Evolutionary conservation across 2,888 invertebrate species (phyloP), one percentile per base, ranked within the genome.

Genomic region (Trilocha varians): DNA sequence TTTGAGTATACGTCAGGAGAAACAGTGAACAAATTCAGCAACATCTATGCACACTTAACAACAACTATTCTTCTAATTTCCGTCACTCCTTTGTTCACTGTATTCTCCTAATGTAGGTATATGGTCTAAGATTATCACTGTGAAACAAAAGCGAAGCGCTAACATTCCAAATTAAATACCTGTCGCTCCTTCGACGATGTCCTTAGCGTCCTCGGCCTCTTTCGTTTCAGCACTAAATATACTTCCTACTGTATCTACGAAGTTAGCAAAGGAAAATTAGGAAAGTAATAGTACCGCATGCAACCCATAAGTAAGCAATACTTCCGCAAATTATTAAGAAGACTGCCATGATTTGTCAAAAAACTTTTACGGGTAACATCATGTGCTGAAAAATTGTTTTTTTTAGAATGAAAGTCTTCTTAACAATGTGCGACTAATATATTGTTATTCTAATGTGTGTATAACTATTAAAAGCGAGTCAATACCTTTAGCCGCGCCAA

Each of bases 401-500:
- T n/a, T n/a, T n/a, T n/a, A n/a, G n/a, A n/a, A n/a, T n/a, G n/a
- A n/a, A n/a, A n/a, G n/a, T n/a, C n/a, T n/a, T n/a, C n/a, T n/a
- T n/a, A n/a, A n/a, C 16, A 11, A 25, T n/a, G 9, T 38, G 15
- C 11, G 6, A 16, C 9, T 37, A 13, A 14, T 11, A 13, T 6
- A 33, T 11, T 18, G 13, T 42, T 15, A 9, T 13, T 39, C 15
- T 3, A 14, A 13, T 16, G 25, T 5, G 3, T 6, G 6, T 15
- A 34, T 9, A 32, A 13, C 6, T 14, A 34, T n/a, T 15, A 36
- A 8, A 32, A 16, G 16, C 11, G 8, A 41, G 41, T 41, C 39
- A 11, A 40, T 65, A 66, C 65, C 72, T 75, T 73, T 70, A 34
- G 70, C 70, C 51, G 54, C 57, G 44, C 65, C 70, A 49, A 70